Evolutionary conservation across 64 coral and sea anemone genomes (phyloP), one percentile per base, ranked within the genome.

Genomic region (Cladopsammia gracilis): DNA sequence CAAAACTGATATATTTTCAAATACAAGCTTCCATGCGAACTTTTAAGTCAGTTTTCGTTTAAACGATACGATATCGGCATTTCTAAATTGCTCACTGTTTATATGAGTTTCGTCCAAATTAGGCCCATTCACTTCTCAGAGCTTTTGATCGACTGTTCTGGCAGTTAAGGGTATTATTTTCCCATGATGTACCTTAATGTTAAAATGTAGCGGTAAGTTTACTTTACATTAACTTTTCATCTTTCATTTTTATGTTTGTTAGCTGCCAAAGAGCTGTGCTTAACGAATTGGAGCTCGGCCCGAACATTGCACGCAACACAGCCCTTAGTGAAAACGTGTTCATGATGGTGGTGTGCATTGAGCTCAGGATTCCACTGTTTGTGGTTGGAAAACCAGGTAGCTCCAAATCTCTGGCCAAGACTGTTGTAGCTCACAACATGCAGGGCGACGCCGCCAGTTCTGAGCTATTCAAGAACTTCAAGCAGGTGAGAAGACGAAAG

Each of bases 301-400:
- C 66, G 0, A 94, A 94, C 69, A 94, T 94, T 60, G 92, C 92
- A 62, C 76, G 92, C 2, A 94, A 94, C 77, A 75, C 86, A 58
- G 92, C 92, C 43, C 66, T 94, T 49, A 89, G 92, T 22, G 92
- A 94, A 52, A 94, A 94, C 19, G 92, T 94, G 62, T 93, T 93
- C 49, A 93, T 93, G 91, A 93, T 93, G 91, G 83, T 93, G 83
- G 91, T 93, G 48, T 93, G 92, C 71, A 82, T 94, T 60, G 92
- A 94, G 56, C 92, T 94, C 16, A 76, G 85, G 57, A 94, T 94
- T 64, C 92, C 92, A 22, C n/a, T 94, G 52, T 94, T 94, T 44
- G 92, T 94, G 49, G 84, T 94, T 53, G 92, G 92, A 43, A 94
- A 90, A 71, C 92, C 92, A 20, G 92, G 93, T 16, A 94, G 93